phyloP scores from a whole-genome alignment of 2,888 invertebrate genomes.

The Andrena chrysosceles region DNA sequence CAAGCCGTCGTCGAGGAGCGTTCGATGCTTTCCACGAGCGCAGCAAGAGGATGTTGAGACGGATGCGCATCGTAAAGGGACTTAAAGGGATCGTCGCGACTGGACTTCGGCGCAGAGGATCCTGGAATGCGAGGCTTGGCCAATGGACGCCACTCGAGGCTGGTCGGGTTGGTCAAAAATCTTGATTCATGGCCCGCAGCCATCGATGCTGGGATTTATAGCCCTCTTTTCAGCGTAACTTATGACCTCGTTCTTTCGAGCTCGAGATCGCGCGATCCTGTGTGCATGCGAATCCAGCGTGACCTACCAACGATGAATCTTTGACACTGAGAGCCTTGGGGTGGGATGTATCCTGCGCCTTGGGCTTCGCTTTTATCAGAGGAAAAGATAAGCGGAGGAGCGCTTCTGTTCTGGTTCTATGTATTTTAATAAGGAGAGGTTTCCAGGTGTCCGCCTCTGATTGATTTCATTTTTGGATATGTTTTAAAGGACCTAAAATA shows the following conservation, averaged over 20 bases:
- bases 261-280: constrained; percentile 40
- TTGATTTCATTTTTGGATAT: no score
- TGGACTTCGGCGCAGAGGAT: neutral
- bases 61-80: neutral
- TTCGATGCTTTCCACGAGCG: neutral
- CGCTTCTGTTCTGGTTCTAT: neutral
- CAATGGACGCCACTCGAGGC: neutral
- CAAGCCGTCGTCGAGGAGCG: no score
- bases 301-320: constrained; percentile 44
- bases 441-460: no score
- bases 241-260: constrained; percentile 60
- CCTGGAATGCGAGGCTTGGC: neutral
- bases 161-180: constrained; percentile 65
- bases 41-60: neutral
- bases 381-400: neutral
- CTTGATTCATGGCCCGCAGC: constrained; percentile 77
- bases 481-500: no score
- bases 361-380: neutral
- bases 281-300: constrained; percentile 64
- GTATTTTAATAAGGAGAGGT: no score
- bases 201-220: constrained; percentile 77
- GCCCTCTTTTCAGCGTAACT: constrained; percentile 68
- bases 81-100: constrained; percentile 2
- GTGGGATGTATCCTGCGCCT: constrained; percentile 4
- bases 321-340: constrained; percentile 22